Percentiles rank a stretch among this genome's conserved stretches.
phyloP scores from a whole-genome alignment of 2,888 invertebrate genomes.

The Apomyelois bistriatella region DNA sequence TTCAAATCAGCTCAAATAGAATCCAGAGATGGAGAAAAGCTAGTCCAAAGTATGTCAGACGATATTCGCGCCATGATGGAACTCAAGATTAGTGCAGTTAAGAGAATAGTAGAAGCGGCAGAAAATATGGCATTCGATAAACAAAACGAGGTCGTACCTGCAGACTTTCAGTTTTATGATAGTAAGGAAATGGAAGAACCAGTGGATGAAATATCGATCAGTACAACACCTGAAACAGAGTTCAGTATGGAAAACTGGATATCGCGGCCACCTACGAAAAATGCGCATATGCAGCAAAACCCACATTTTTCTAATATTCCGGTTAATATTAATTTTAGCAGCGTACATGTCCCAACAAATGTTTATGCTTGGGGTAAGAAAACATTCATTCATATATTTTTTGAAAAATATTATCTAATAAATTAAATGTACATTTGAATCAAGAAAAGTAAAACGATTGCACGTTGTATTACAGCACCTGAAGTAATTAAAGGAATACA shows the following conservation, averaged over 20 bases:
- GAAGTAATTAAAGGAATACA: constrained; percentile 94
- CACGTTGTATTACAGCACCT: constrained; percentile 77
- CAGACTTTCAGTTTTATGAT: constrained; percentile 84
- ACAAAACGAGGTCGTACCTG: constrained; percentile 74
- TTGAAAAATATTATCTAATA: background rate
- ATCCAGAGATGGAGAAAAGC: constrained; percentile 86
- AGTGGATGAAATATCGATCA: constrained; percentile 67
- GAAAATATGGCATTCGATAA: constrained; percentile 87
- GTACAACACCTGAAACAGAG: constrained; percentile 77
- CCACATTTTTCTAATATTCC: constrained; percentile 88
- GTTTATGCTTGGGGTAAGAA: constrained; percentile 91
- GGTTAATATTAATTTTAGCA: constrained; percentile 89
- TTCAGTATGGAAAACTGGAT: constrained; percentile 74
- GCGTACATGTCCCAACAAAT: constrained; percentile 97
- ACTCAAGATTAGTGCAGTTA: constrained; percentile 91
- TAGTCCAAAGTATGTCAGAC: constrained; percentile 90
- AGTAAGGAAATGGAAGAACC: constrained; percentile 85
- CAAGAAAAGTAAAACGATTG: background rate
- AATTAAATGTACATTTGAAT: background rate
- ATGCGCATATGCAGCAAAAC: constrained; percentile 83
- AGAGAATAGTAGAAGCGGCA: constrained; percentile 93
- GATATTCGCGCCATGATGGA: constrained; percentile 94
- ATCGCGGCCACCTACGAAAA: constrained; percentile 77
- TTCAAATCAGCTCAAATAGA: constrained; percentile 89
- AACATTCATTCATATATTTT: too few relatives aligned